Base-by-base conservation (phyloP, 2,113 vertebrate genomes). In the Amia ocellicauda region DNA sequence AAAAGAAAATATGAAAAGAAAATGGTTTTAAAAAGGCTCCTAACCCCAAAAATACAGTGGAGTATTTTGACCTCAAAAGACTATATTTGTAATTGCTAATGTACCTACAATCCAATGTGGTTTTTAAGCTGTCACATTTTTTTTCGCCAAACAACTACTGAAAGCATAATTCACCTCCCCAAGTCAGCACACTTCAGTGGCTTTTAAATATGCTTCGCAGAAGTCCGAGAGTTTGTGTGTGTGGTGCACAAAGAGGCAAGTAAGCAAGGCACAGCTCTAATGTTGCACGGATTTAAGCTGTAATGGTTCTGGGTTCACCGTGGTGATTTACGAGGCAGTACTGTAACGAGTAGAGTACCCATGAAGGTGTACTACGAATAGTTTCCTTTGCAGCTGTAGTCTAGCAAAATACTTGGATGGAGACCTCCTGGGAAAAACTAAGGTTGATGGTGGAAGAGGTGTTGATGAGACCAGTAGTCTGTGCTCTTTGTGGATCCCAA, bases 31-130 rank as follows among this genome's bases (percentile, higher is more conserved):
- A 50, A 17, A 54, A 43, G 22, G 13, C 3, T 40, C 22, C 42
- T 42, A 20, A 50, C 28, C 47, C 22, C 7, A 26, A 14, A n/a
- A 28, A 45, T 22, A 23, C 42, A 28, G 26, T 26, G 27, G 27
- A 47, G 41, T 14, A 19, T 40, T 19, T 28, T 9, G 49, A 50
- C 64, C 23, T 36, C 8, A 19, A 28, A 24, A n/a, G n/a, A 43
- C 20, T 43, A 52, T 27, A 20, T 56, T 64, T 64, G 41, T 55
- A 36, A 28, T 43, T 56, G 51, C 49, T 41, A 42, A 56, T 43
- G 27, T 40, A 10, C 51, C 20, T n/a, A 8, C 7, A 13, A 14
- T 52, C 24, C 27, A 27, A 19, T 20, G 47, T 59, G 28, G 57
- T 45, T 42, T 19, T 59, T 53, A 60, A 20, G 41, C 47, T 41